Base-by-base conservation (phyloP, 2,113 vertebrate species). In the Formicarius rufipectus region DNA sequence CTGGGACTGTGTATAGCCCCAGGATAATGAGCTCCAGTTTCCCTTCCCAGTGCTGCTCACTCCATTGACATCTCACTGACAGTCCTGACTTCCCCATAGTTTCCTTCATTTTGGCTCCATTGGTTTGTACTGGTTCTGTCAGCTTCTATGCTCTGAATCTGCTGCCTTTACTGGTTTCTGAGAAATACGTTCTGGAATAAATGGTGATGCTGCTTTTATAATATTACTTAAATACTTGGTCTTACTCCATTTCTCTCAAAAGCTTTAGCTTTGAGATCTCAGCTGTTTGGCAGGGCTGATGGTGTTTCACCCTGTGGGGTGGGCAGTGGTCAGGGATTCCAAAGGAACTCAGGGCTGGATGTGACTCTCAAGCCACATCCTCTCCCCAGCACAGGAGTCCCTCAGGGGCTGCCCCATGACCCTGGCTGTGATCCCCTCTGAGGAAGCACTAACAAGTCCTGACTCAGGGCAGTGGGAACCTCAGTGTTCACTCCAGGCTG, bases 381-480 rank as follows among this genome's bases (percentile, higher is more conserved):
- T 18, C 40, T 58, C 3, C 14, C 35, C 50, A 72, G 47, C 30
- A 23, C 18, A 4, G 0, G 4, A 50, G 55, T 37, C 25, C 5
- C n/a, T 42, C 12, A 5, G 7, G 50, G 5, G 42, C 31, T 77
- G 49, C 35, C 21, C 3, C 3, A 5, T 5, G 63, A 2, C 44
- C 14, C 42, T 40, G 19, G 24, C 55, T 23, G 44, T 10, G 37
- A 47, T 37, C 35, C 31, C 45, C 30, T 16, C 21, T 5, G 14
- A 39, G 55, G 59, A 58, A 7, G 21, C 33, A 5, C 19, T 33
- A 16, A 19, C 28, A 9, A 7, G 37, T 49, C 49, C 25, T 37
- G 45, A 1, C 33, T 30, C 3, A 0, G 1, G 10, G 10, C 49
- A 30, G 22, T 1, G 27, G 53, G 33, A 63, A 8, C 60, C 39